Base-by-base conservation (phyloP, 2,888 invertebrate genomes). In the Bombylius major region DNA sequence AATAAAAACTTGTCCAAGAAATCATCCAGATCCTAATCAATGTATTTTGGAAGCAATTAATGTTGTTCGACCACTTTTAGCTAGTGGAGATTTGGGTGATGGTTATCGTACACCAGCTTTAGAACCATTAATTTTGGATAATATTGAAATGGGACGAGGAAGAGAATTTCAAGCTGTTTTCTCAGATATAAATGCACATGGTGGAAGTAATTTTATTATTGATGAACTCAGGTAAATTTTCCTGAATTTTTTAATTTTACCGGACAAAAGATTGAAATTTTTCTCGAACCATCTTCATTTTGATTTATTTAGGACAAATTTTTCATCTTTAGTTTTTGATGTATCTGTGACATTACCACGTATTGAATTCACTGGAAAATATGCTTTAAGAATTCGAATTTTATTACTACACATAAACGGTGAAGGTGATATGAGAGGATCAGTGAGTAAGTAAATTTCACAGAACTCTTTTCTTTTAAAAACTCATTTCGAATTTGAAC, bases 151-250 rank as follows among this genome's bases (percentile, higher is more conserved):
- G 62, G 67, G 68, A 1, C 62, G 69, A 14, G 69, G 71, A 23
- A 65, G 64, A 46, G 72, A 73, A 50, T 75, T 74, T 56, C 65
- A 67, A 57, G 74, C 73, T 1, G 63, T 67, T 0, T 73, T 74
- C 47, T 68, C 67, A 39, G 67, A 72, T 7, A 65, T 74, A 32
- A 58, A 66, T 56, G 73, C 71, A 0, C 64, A 57, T 0, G 74
- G 74, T 5, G 75, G 75, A 49, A 75, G 74, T 56, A 67, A 71
- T 59, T 74, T 74, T 55, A 64, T 66, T n/a, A 72, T 74, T 34
- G 71, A 73, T 57, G 69, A 71, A 54, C 61, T 74, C 33, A 66
- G 66, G 74, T 74, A 62, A 57, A 45, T 57, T 52, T 23, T 3
- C 34, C 14, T 50, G 33, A 49, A 33, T n/a, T 49, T 54, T 39